phyloP scores from a whole-genome alignment of 2,888 invertebrate species.

The Heteromurus nitidus region DNA sequence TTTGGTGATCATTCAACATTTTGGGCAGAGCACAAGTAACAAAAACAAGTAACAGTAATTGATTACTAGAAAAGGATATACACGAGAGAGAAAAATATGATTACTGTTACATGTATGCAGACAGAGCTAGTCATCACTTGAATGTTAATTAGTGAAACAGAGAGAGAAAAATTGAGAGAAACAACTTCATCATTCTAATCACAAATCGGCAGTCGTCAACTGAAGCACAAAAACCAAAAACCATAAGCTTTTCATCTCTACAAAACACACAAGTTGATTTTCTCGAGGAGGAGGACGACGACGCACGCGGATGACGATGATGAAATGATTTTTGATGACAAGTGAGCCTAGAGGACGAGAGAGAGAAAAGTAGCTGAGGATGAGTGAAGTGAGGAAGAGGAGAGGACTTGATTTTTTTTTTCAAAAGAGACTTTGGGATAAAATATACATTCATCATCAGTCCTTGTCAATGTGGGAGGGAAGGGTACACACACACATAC shows the following conservation, averaged over 20 bases:
- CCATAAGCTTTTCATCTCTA: no score
- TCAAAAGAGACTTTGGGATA: neutral
- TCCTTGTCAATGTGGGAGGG: constrained; percentile 42
- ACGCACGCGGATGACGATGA: constrained; percentile 7
- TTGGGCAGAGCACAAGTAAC: neutral
- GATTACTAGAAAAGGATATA: neutral
- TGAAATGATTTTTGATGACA: neutral
- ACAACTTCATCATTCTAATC: neutral
- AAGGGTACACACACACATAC: neutral
- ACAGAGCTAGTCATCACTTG: neutral
- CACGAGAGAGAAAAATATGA: no score
- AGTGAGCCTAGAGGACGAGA: neutral
- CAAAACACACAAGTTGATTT: constrained; percentile 1
- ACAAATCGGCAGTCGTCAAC: neutral
- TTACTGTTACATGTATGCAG: constrained; percentile 1
- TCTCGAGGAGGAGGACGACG: neutral
- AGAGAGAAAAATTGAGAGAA: neutral
- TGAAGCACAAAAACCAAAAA: neutral
- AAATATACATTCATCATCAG: constrained; percentile 44
- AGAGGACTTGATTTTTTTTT: neutral
- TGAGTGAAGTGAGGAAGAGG: no score
- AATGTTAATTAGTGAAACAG: constrained; percentile 51
- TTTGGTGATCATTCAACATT: no score
- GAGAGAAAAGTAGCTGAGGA: no score
- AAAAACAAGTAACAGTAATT: neutral